These are phyloP conservation scores for Nomada fucata DNA, from an alignment of 2,888 invertebrate species.

Conservation along the genomic window DNA sequence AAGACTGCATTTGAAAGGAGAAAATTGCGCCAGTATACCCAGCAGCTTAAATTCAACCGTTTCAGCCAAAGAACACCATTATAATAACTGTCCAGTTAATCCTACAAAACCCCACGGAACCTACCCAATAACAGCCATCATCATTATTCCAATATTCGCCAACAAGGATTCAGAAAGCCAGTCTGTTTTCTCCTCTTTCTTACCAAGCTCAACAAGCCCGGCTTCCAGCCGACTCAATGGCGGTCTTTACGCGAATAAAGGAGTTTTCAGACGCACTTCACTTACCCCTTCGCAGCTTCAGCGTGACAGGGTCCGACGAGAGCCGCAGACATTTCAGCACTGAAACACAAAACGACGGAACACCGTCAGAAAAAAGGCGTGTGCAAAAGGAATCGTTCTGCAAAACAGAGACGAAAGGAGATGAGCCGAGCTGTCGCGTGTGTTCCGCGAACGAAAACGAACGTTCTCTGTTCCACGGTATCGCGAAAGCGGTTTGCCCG, in stretches of 20 bases:
- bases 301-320: conserved; percentile 94
- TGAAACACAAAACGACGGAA: conserved; percentile 85
- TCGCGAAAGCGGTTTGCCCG: conserved; percentile 30
- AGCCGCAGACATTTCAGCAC: conserved; percentile 97
- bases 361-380: conserved; percentile 4
- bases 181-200: neutral
- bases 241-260: conserved; percentile 55
- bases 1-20: no score
- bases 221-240: conserved; percentile 14
- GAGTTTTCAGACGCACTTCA: conserved; percentile 70
- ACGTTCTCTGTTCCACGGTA: conserved; percentile 23
- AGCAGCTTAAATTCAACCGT: no score
- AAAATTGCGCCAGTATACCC: no score
- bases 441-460: conserved; percentile 42
- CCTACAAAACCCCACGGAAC: no score
- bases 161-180: neutral
- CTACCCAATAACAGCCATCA: no score
- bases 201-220: neutral
- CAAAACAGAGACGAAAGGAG: neutral
- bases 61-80: no score
- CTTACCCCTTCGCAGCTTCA: conserved; percentile 96
- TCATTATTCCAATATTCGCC: neutral
- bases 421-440: conserved; percentile 44
- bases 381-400: neutral
- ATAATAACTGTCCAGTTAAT: no score